Base-by-base conservation (phyloP, 2,888 invertebrate genomes). In the Rotaria sp. region DNA sequence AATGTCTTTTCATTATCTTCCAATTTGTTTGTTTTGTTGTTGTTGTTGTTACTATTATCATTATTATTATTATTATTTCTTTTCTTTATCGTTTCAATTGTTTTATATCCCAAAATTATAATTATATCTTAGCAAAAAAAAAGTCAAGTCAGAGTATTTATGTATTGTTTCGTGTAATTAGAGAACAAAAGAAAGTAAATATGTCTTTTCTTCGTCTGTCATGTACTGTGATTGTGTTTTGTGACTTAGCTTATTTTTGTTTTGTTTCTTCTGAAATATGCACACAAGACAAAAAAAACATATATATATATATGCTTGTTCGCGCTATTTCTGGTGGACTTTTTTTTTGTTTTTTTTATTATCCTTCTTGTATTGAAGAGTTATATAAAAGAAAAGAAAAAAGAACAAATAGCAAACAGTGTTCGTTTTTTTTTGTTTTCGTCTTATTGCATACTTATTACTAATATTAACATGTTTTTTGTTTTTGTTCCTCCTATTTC, bases 121-220 rank as follows among this genome's bases (percentile, higher is more conserved):
- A 30, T 35, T 67, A 30, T 35, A 30, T 67, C 35, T 35, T 67
- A 67, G 18, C 67, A 67, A 67, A 67, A 67, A 67, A 67, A 59
- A 59, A 67, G 67, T 67, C 67, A 67, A 67, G 67, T 67, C 67
- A 67, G 67, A 67, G 67, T 67, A 67, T 67, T 67, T 67, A 67
- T 67, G 38, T 67, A 67, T 67, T 67, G 67, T 67, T 67, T 67
- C 35, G 67, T 67, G 35, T 67, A 67, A 67, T 67, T 67, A 67
- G 67, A 67, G 35, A 67, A 67, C 21, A 67, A 55, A 67, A n/a
- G n/a, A 67, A 38, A 67, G 67, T 67, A 67, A 67, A 8, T 30
- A 35, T 35, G 67, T 38, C 67, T 67, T 67, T 67, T 67, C 55
- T 38, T 13, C 2, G 10, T 67, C 21, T 67, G 67, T 67, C 21